phyloP scores from a whole-genome alignment of 2,797 vertebrate species.

The Chiroxiphia lanceolata region DNA sequence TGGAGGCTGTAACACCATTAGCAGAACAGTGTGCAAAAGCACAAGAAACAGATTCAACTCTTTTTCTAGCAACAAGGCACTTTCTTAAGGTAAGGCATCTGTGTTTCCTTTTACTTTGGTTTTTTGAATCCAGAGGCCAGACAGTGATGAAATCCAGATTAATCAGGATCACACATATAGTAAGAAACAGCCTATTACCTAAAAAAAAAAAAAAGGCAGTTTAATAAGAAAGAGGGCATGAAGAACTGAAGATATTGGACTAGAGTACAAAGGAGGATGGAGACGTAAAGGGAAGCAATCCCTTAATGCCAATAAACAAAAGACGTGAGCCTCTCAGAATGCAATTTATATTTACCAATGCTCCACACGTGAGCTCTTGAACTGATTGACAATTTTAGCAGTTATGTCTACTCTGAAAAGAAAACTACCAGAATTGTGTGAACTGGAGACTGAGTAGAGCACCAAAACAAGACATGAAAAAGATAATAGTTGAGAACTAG shows the following conservation, averaged over 20 bases:
- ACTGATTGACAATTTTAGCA: neutral
- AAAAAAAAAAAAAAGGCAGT: neutral
- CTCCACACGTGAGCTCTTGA: neutral
- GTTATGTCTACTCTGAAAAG: neutral
- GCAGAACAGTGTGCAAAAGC: slow-evolving; percentile 97
- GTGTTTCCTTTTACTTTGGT: rapidly evolving
- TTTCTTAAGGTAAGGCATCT: slow-evolving; percentile 91
- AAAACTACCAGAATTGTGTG: neutral
- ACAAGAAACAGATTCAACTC: slow-evolving; percentile 93
- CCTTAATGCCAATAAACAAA: neutral
- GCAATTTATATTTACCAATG: neutral
- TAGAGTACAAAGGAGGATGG: neutral
- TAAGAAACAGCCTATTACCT: neutral
- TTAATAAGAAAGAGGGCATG: neutral
- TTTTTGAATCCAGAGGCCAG: neutral
- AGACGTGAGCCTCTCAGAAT: neutral
- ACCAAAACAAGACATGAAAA: neutral
- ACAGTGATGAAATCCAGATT: neutral
- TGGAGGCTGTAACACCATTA: slow-evolving; percentile 94
- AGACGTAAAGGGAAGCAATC: neutral
- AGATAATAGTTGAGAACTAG: neutral
- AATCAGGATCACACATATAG: neutral
- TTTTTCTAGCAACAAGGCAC: slow-evolving; percentile 95
- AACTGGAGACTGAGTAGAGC: neutral
- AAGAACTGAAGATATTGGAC: neutral